Evolutionary conservation across 2,888 invertebrate genomes (phyloP), one percentile per base, ranked within the genome.

Genomic region (Caenorhabditis uteleia): DNA sequence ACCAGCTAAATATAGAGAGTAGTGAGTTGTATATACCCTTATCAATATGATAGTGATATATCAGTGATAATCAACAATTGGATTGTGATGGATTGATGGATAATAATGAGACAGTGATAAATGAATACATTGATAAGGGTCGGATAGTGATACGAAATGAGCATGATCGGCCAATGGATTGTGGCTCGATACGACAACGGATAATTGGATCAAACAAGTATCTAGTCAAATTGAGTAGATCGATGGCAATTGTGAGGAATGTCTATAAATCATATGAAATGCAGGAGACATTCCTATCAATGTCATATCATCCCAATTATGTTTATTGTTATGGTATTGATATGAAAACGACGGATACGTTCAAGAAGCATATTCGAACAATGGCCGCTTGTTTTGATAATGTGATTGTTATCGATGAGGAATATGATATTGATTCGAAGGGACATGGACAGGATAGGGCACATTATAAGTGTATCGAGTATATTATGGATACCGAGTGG

Each of bases 151-250:
- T 64, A 16, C 33, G 54, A 27, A 26, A 42, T 25, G 46, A 55
- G 16, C 26, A 51, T 21, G 51, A 56, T 12, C 34, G 56, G 23
- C 62, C 57, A 27, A 64, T 64, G 64, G 64, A 64, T 46, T 64
- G 64, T 36, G 42, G 47, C 1, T 53, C 57, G 16, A 53, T 64
- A 16, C n/a, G 21, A 44, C 3, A 43, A 26, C 20, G 64, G 12
- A 36, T 64, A 23, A 36, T 45, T 25, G 64, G 64, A 39, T 49
- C 57, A 27, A 44, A 51, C 38, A 50, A 47, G 1, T 40, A 48
- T 8, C 58, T 57, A 23, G 12, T 1, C n/a, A 21, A 45, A 7
- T 43, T 58, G 7, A 51, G 58, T 20, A 39, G 64, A 33, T 54
- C 64, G 2, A 54, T 64, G 20, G 64, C 64, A 10, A 46, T 57